Evolutionary conservation across 1,140 invertebrate genomes (phyloP), one percentile per base, ranked within the genome.

Genomic region (Campoletis sonorensis): DNA sequence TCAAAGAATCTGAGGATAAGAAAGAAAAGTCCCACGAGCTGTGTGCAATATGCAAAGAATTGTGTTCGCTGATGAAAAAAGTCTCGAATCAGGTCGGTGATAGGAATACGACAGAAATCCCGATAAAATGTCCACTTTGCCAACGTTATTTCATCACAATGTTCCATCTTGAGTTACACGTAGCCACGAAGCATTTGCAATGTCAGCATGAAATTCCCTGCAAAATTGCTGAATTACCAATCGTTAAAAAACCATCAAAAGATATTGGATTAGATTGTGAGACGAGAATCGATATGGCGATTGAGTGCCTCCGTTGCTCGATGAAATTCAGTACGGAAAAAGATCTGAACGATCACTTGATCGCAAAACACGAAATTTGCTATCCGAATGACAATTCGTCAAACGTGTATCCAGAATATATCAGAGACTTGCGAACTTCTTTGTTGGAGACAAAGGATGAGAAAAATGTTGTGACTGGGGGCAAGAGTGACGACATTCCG

Each of bases 111-210:
- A 76, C 73, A 26, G 75, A 81, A 7, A 70, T 30, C 23, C 51
- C 51, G 0, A 81, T 86, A 16, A 81, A 80, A 75, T 86, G 85
- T 71, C 82, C 83, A 16, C 83, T 80, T 21, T 86, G 85, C 71
- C 61, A 80, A 2, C 77, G 77, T 23, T 45, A 81, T 30, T 85
- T 84, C 37, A 75, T 73, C 16, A 80, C 79, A 3, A 67, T 79
- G 11, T 77, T 79, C 18, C 68, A 81, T 18, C 33, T 86, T 0
- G 82, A 84, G 18, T 68, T 83, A 4, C 85, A 86, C 45, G 61
- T 86, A 0, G 79, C 79, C n/a, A 75, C 79, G 11, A 77, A 79
- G 21, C 85, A 86, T 58, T 79, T 84, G 13, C 84, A 81, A 30
- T 86, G 85, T 64, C 73, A 81, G 15, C 54, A 75, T 1, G 23